These are phyloP conservation scores for Astreopora myriophthalma DNA, from an alignment of 64 coral and sea anemone genomes.

Conservation along the genomic window DNA sequence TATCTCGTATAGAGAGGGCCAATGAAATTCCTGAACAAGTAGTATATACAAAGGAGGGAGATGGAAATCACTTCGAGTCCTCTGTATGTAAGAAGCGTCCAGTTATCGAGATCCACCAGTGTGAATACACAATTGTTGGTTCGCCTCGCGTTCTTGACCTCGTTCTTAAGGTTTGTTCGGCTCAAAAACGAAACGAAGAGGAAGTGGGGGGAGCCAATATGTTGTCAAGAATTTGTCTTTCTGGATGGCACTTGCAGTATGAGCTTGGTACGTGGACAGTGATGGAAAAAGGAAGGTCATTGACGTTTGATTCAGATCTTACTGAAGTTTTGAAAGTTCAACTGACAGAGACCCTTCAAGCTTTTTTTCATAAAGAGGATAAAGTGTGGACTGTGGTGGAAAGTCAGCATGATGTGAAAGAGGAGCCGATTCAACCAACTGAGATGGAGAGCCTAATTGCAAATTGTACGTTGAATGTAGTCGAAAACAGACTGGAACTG, in stretches of 20 bases:
- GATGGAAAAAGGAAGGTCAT: neutral
- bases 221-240: constrained; percentile 17
- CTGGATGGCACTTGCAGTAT: neutral
- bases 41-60: neutral
- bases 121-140: constrained; percentile 10
- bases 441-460: neutral
- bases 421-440: neutral
- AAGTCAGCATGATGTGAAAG: neutral
- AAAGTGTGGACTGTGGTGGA: constrained; percentile 12
- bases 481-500: neutral
- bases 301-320: neutral
- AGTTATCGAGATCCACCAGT: neutral
- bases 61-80: neutral
- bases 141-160: constrained; percentile 1
- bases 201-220: constrained; percentile 21
- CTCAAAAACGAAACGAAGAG: constrained; percentile 9
- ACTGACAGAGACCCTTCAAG: neutral
- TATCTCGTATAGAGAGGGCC: neutral
- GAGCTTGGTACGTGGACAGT: neutral
- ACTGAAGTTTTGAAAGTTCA: neutral
- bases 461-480: neutral
- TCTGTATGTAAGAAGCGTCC: neutral
- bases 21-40: neutral
- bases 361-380: constrained; percentile 7
- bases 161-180: neutral